Percentiles rank a stretch among this genome's conserved stretches.
These are phyloP conservation scores for Drosophila mettleri DNA, from an alignment of 2,888 invertebrate species.

Conservation along the genomic window DNA sequence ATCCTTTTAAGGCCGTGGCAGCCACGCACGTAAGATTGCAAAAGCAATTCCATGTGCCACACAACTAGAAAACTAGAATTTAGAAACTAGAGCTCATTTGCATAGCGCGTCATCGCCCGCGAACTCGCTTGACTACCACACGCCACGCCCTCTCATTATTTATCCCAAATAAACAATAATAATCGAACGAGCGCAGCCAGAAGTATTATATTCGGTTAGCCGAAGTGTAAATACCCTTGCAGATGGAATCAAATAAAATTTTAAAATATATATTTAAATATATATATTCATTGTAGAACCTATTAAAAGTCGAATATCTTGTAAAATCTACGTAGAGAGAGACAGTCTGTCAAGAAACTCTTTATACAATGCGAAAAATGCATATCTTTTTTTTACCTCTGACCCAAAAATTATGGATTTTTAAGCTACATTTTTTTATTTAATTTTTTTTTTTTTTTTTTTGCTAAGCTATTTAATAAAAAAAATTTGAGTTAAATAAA, in stretches of 20 bases:
- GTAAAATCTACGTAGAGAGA: not conserved
- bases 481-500: too few species aligned
- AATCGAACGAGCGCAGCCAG: conserved; percentile 14
- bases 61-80: conserved; percentile 54
- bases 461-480: too few species aligned
- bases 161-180: conserved; percentile 68
- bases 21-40: conserved; percentile 82
- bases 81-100: conserved; percentile 44
- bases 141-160: conserved; percentile 51
- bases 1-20: conserved; percentile 81
- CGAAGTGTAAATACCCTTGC: conserved; percentile 5
- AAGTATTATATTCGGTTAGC: not conserved
- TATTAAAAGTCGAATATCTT: not conserved
- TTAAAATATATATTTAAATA: not conserved
- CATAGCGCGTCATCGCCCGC: conserved; percentile 40
- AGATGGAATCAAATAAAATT: not conserved
- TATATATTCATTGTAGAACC: not conserved
- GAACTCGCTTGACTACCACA: conserved; percentile 9
- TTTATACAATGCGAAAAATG: too few species aligned
- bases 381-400: too few species aligned
- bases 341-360: too few species aligned
- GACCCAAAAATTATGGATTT: too few species aligned
- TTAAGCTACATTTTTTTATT: too few species aligned
- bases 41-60: conserved; percentile 81
- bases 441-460: too few species aligned